A percentile compares a stretch with the other conserved stretches of the same genome.
phyloP scores from a whole-genome alignment of 2,113 vertebrate genomes.

The Melanotaenia duboulayi region DNA sequence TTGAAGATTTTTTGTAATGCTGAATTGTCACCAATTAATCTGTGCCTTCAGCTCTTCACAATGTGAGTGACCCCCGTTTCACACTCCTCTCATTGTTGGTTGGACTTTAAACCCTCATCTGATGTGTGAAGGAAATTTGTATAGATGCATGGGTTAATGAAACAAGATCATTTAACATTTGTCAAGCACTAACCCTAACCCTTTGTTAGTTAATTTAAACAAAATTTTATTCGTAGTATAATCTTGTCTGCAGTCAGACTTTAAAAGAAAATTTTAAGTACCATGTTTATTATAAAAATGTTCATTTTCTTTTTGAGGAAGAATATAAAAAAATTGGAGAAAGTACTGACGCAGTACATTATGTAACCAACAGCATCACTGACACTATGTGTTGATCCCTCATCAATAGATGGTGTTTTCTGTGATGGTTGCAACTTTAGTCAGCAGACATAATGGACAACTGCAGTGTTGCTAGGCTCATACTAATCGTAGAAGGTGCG shows the following conservation, averaged over 20 bases:
- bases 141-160: background rate
- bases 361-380: background rate
- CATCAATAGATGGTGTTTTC: background rate
- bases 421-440: background rate
- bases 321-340: background rate
- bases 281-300: no score
- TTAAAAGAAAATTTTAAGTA: no score
- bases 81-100: background rate
- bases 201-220: no score
- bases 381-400: background rate
- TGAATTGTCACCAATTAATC: background rate
- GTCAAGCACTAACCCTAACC: rapidly evolving
- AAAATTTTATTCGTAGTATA: no score
- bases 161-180: background rate
- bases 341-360: background rate
- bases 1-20: background rate
- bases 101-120: background rate
- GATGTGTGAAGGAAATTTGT: background rate
- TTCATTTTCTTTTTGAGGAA: no score
- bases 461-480: background rate
- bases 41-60: background rate
- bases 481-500: background rate
- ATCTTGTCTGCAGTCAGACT: no score
- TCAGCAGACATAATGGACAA: background rate
- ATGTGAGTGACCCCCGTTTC: background rate